Evolutionary conservation across 2,113 vertebrate genomes (phyloP).

Genomic region (Bos taurus): ARS-UCD2.0 NC_037357.1:110201501-110202000

Average conservation of each 20-base stretch:
- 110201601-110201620: slow-evolving; percentile 41
- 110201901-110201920: background rate
- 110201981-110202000: background rate
- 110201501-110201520: background rate
- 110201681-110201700: slow-evolving; percentile 71
- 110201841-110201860: slow-evolving; percentile 29
- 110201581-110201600: slow-evolving; percentile 53
- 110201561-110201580: background rate
- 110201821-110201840: background rate
- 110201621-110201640: slow-evolving; percentile 65
- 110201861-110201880: background rate
- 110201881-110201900: background rate
- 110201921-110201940: background rate
- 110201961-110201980: background rate
- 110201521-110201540: background rate
- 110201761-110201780: slow-evolving; percentile 27
- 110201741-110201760: slow-evolving; percentile 45
- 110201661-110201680: slow-evolving; percentile 73
- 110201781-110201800: background rate
- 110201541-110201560: slow-evolving; percentile 18
- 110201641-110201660: slow-evolving; percentile 50
- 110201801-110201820: slow-evolving; percentile 27
- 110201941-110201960: background rate
- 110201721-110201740: slow-evolving; percentile 50
- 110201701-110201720: slow-evolving; percentile 66